phyloP scores from a whole-genome alignment of 2,797 vertebrate species.

The Pseudocheirus occidentalis region DNA sequence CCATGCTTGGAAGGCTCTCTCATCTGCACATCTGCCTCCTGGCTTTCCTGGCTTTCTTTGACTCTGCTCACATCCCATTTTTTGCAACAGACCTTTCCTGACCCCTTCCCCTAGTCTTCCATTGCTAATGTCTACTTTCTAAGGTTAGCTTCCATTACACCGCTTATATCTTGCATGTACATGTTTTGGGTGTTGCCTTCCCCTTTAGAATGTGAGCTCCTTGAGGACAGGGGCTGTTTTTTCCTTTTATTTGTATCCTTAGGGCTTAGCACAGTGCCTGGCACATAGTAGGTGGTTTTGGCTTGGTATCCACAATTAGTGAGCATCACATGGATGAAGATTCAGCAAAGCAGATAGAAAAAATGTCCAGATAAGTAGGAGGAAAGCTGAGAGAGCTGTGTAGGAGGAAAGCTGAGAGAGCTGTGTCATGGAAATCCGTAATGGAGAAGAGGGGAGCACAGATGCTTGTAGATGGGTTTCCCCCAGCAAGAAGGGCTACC shows the following conservation, averaged over 20 bases:
- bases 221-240: neutral
- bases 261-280: too few relatives aligned
- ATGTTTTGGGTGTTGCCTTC: neutral
- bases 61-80: neutral
- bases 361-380: neutral
- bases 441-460: neutral
- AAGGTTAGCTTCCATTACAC: neutral
- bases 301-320: neutral
- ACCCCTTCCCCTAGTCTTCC: neutral
- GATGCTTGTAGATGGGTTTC: neutral
- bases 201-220: neutral
- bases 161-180: neutral
- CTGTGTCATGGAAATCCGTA: neutral
- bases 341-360: neutral
- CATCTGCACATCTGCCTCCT: neutral
- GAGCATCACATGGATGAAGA: neutral
- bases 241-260: neutral
- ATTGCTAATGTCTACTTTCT: neutral
- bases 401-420: neutral
- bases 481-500: neutral
- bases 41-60: neutral
- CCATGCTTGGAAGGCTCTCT: neutral
- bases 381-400: neutral
- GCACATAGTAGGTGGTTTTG: neutral
- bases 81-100: neutral